Conservation (phyloP, 2,888 invertebrate species). For the Orchestes rusci region DNA sequence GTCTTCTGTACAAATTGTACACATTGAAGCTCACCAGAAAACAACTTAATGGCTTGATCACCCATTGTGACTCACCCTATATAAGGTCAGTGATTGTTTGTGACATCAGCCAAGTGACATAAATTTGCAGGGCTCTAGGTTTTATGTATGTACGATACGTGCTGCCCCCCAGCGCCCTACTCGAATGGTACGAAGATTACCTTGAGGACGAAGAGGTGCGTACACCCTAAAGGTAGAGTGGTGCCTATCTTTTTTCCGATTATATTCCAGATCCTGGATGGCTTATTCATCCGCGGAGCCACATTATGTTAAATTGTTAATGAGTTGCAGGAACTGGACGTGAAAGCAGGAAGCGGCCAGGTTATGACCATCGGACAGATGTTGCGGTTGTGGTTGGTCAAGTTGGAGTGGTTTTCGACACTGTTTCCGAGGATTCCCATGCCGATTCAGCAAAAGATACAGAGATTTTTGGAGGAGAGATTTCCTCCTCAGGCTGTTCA, state of each 20-base stretch:
- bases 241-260: slow-evolving; percentile 30
- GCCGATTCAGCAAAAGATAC: slow-evolving; percentile 90
- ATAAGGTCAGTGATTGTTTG: slow-evolving; percentile 46
- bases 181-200: slow-evolving; percentile 96
- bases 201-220: slow-evolving; percentile 88
- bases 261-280: slow-evolving; percentile 6
- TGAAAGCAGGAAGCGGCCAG: slow-evolving; percentile 96
- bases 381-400: slow-evolving; percentile 85
- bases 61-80: slow-evolving; percentile 94
- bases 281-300: neutral
- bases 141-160: slow-evolving; percentile 85
- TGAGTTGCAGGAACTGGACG: slow-evolving; percentile 76
- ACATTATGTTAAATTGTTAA: neutral
- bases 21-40: slow-evolving; percentile 95
- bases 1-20: slow-evolving; percentile 96
- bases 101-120: neutral
- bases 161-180: slow-evolving; percentile 90
- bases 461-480: slow-evolving; percentile 56
- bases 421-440: slow-evolving; percentile 98
- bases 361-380: slow-evolving; percentile 88
- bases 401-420: slow-evolving; percentile 98
- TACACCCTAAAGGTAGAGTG: slow-evolving; percentile 44
- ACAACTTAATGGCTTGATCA: slow-evolving; percentile 91
- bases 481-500: slow-evolving; percentile 40
- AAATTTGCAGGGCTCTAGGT: slow-evolving; percentile 67